Evolutionary conservation across 2,888 invertebrate genomes (phyloP).

Genomic region (Norana najaformis): DNA sequence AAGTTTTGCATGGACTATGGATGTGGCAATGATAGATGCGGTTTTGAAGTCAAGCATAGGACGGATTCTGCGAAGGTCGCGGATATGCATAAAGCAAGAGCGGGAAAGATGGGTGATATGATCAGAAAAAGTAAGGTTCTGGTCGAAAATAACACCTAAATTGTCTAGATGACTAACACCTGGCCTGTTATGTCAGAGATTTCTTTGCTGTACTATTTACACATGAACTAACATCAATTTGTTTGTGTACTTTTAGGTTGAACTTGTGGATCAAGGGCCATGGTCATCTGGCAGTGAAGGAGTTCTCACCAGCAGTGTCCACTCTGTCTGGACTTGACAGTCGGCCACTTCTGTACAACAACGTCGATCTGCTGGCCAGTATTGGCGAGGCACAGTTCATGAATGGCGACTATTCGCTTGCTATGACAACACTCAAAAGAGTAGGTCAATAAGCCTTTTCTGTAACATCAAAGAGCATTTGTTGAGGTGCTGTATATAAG

Average conservation of each 20-base stretch:
- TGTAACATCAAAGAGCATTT: not conserved
- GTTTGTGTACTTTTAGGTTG: conserved; percentile 55
- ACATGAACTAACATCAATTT: not conserved
- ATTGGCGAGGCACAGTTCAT: conserved; percentile 77
- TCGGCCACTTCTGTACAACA: conserved; percentile 68
- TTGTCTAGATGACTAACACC: not conserved
- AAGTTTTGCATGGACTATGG: too few relatives aligned
- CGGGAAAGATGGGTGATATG: too few relatives aligned
- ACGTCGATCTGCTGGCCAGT: conserved; percentile 71
- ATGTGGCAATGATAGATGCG: too few relatives aligned
- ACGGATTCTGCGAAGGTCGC: too few relatives aligned
- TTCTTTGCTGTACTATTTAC: not conserved
- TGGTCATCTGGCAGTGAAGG: conserved; percentile 70
- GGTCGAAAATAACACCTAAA: too few relatives aligned
- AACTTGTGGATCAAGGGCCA: conserved; percentile 65
- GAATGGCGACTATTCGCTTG: conserved; percentile 73
- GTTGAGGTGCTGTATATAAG: conserved; percentile 13
- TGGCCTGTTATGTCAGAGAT: not conserved
- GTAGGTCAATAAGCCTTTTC: conserved; percentile 50
- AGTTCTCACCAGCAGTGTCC: conserved; percentile 72
- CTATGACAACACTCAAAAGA: conserved; percentile 65
- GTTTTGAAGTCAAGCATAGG: too few relatives aligned
- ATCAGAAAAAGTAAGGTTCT: too few relatives aligned
- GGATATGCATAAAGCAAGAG: too few relatives aligned
- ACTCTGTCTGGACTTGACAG: conserved; percentile 71